Evolutionary conservation across 2,113 vertebrate genomes (phyloP).

Genomic region (Rynchops niger): DNA sequence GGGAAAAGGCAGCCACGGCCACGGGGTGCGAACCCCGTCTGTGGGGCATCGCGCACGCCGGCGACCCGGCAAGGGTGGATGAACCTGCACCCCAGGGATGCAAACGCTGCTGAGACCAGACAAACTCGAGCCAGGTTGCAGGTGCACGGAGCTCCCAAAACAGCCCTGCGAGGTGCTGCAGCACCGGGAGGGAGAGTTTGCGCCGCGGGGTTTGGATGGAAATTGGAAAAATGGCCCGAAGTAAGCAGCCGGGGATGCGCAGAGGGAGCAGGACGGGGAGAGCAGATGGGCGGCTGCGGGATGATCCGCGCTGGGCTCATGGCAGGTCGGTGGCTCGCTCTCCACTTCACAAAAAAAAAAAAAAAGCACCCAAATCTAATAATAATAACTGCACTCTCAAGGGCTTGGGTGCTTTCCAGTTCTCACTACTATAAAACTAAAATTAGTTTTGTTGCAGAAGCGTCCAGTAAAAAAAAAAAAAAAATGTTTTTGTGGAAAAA

Average conservation of each 20-base stretch:
- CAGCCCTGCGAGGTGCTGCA: neutral
- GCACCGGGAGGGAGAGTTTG: neutral
- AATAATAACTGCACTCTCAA: constrained; percentile 13
- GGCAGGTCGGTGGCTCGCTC: rapidly evolving
- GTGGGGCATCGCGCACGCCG: neutral
- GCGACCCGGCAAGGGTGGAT: neutral
- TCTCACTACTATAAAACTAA: constrained; percentile 5
- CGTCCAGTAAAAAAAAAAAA: neutral
- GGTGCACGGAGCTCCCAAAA: neutral
- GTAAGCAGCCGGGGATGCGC: neutral
- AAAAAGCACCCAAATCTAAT: neutral
- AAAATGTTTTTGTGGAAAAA: too few relatives aligned
- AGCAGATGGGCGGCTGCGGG: neutral
- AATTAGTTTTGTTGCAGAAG: constrained; percentile 27
- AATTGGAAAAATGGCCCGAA: neutral
- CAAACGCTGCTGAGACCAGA: rapidly evolving
- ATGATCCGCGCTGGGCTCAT: rapidly evolving
- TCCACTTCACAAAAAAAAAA: neutral
- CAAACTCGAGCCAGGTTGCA: rapidly evolving
- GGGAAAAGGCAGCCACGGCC: rapidly evolving
- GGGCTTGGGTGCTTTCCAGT: constrained; percentile 44
- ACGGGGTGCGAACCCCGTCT: rapidly evolving
- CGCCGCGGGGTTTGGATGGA: neutral
- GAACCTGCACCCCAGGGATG: rapidly evolving
- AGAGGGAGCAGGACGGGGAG: neutral